Conservation (phyloP, 2,113 vertebrate genomes). For the Tor tambroides region DNA sequence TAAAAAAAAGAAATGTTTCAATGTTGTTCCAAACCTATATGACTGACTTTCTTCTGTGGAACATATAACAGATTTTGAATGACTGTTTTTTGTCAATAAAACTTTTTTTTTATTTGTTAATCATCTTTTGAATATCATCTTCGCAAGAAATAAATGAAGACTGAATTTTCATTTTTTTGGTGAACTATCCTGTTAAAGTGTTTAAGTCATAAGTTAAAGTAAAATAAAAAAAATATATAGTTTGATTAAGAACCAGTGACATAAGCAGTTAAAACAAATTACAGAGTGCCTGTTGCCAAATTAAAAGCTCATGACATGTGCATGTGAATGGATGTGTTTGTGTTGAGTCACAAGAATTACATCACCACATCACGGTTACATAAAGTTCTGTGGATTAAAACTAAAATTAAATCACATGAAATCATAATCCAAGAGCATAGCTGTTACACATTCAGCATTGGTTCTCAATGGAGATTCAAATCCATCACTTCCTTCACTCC, state of each 20-base stretch:
- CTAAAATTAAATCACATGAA: too few relatives aligned
- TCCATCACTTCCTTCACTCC: background rate
- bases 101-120: too few relatives aligned
- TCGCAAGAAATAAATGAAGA: background rate
- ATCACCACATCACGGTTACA: background rate
- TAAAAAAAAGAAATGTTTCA: too few relatives aligned
- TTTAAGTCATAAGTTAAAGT: background rate
- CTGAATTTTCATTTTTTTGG: background rate
- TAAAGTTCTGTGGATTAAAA: background rate
- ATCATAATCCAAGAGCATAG: background rate
- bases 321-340: background rate
- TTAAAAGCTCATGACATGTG: constrained; percentile 25
- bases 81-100: too few relatives aligned
- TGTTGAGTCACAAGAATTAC: constrained; percentile 5
- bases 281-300: constrained; percentile 37
- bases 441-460: background rate
- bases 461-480: background rate
- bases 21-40: too few relatives aligned
- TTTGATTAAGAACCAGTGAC: constrained; percentile 61
- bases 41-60: background rate
- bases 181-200: constrained; percentile 15
- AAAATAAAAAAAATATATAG: background rate
- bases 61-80: background rate
- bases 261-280: constrained; percentile 67
- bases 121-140: too few relatives aligned